Conservation (phyloP, 2,888 invertebrate genomes). For the Boloria euphrosyne region DNA sequence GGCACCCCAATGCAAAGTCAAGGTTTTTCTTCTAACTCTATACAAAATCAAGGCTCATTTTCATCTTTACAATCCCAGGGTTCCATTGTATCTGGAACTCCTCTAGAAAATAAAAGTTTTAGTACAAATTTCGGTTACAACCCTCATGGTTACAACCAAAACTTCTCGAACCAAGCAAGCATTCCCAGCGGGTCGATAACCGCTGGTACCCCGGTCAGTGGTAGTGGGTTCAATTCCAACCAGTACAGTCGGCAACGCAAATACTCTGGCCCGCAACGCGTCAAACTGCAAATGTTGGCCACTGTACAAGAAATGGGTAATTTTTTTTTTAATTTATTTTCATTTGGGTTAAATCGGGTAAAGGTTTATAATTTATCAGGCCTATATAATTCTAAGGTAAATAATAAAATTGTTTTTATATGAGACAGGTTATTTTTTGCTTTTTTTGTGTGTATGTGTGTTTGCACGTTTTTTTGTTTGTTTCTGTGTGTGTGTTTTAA, state of each 20-base stretch:
- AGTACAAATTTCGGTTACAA: neutral
- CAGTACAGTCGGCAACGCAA: slow-evolving; percentile 73
- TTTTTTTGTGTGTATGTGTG: slow-evolving; percentile 25
- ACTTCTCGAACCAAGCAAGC: slow-evolving; percentile 15
- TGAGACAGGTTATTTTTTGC: slow-evolving; percentile 29
- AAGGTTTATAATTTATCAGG: slow-evolving; percentile 21
- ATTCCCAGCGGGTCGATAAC: slow-evolving; percentile 51
- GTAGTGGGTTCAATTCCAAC: slow-evolving; percentile 30
- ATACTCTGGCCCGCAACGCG: slow-evolving; percentile 81
- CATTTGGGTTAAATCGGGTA: slow-evolving; percentile 25
- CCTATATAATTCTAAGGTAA: slow-evolving; percentile 24
- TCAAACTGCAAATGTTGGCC: slow-evolving; percentile 77
- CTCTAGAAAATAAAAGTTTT: slow-evolving; percentile 16
- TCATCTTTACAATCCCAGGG: slow-evolving; percentile 2
- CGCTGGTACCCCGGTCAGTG: slow-evolving; percentile 51
- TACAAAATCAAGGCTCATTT: slow-evolving; percentile 20
- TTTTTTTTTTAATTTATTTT: slow-evolving; percentile 52
- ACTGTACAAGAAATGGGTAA: slow-evolving; percentile 91
- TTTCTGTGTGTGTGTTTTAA: slow-evolving; percentile 4
- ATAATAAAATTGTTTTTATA: neutral
- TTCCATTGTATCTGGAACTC: slow-evolving; percentile 5
- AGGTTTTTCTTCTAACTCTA: slow-evolving; percentile 24
- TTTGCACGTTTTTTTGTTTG: slow-evolving; percentile 20
- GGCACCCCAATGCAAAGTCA: slow-evolving; percentile 28
- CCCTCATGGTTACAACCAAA: slow-evolving; percentile 31